Percentiles rank a stretch among this genome's conserved stretches.
phyloP scores from a whole-genome alignment of 2,888 invertebrate genomes.

The Meiosimyza decipiens region DNA sequence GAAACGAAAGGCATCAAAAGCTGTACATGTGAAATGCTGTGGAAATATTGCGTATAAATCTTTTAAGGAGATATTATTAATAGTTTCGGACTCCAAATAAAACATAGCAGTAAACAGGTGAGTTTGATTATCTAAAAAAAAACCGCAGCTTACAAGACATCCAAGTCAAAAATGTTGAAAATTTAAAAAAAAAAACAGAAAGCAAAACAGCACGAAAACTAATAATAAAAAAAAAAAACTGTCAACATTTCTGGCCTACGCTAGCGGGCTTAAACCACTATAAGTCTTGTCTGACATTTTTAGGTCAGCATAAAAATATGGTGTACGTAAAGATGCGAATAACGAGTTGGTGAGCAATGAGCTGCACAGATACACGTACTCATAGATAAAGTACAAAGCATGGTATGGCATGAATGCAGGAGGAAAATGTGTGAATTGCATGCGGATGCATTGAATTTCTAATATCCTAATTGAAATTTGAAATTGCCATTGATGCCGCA shows the following conservation, averaged over 20 bases:
- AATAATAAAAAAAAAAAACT: conserved; percentile 9
- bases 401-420: background rate
- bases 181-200: no score
- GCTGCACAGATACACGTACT: conserved; percentile 36
- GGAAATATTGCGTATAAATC: no score
- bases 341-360: conserved; percentile 19
- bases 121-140: no score
- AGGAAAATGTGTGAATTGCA: background rate
- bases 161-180: no score
- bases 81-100: no score
- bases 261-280: conserved; percentile 14
- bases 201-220: no score
- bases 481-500: conserved; percentile 41
- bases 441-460: conserved; percentile 34
- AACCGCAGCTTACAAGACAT: background rate
- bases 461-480: conserved; percentile 61
- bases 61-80: no score
- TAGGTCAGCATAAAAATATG: conserved; percentile 59
- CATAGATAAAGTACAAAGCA: background rate
- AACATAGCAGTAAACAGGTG: no score
- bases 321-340: conserved; percentile 43
- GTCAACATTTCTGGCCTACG: background rate
- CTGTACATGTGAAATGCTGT: no score
- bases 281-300: conserved; percentile 60
- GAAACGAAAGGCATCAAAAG: no score